phyloP scores from a whole-genome alignment of 2,888 invertebrate genomes.

The Hydrotaea diabolus region DNA sequence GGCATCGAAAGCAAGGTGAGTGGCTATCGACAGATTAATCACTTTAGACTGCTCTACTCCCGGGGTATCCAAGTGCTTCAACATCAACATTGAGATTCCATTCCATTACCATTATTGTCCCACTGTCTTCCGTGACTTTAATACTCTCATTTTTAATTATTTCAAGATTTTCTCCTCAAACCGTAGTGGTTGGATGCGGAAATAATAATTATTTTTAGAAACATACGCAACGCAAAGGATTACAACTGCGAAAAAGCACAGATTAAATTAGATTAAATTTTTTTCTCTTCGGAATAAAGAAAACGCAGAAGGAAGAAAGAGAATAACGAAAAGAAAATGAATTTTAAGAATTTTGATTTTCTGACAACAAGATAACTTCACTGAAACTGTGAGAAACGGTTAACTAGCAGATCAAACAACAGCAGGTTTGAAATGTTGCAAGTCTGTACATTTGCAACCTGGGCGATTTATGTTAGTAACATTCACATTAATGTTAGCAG shows the following conservation, averaged over 20 bases:
- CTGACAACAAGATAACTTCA: background rate
- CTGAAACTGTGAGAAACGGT: background rate
- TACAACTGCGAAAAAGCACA: background rate
- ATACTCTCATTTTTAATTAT: slow-evolving; percentile 35
- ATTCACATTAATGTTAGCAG: too few species aligned
- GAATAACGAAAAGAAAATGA: background rate
- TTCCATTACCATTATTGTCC: too few species aligned
- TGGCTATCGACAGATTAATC: too few species aligned
- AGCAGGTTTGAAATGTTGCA: slow-evolving; percentile 9
- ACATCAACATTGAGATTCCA: too few species aligned
- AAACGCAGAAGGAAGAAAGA: background rate
- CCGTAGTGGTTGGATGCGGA: background rate
- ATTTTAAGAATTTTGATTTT: background rate
- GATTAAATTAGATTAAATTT: slow-evolving; percentile 9
- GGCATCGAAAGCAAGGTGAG: too few species aligned
- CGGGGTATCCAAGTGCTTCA: too few species aligned
- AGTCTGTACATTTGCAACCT: too few species aligned
- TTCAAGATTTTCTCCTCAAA: background rate
- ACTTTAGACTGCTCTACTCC: too few species aligned
- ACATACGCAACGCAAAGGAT: background rate
- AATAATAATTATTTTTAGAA: slow-evolving; percentile 20
- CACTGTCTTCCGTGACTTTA: slow-evolving; percentile 16
- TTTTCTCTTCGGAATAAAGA: background rate
- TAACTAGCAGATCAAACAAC: slow-evolving; percentile 22
- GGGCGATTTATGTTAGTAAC: too few species aligned